These are phyloP conservation scores for Cyclura pinguis DNA, from an alignment of 2,797 vertebrate species.

Conservation along the genomic window DNA sequence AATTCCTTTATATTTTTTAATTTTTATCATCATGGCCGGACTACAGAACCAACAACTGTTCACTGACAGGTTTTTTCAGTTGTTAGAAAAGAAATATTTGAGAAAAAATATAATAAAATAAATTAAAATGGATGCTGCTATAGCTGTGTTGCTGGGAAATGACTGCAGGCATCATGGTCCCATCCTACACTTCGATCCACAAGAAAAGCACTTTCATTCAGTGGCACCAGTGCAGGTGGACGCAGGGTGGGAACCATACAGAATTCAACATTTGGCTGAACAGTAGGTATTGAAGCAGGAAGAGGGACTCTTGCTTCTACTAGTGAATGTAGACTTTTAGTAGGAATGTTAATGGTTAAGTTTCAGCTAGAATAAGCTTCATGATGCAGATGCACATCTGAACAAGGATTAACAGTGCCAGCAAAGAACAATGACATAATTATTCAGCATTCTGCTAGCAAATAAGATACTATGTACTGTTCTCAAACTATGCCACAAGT, in stretches of 20 bases:
- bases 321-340: no score
- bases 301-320: background rate
- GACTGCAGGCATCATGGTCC: background rate
- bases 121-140: background rate
- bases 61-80: background rate
- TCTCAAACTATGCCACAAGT: background rate
- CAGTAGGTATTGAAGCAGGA: background rate
- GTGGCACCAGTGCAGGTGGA: no score
- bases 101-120: background rate
- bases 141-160: background rate
- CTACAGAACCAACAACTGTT: background rate
- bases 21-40: background rate
- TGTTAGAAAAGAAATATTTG: background rate
- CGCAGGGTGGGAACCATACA: background rate
- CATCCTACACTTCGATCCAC: background rate
- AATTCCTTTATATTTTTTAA: constrained; percentile 38
- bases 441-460: background rate
- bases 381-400: no score
- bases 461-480: background rate
- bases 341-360: no score
- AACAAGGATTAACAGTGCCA: background rate
- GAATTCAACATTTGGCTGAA: background rate
- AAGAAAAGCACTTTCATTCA: background rate
- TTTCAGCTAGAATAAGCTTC: background rate
- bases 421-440: no score